Evolutionary conservation across 2,113 vertebrate species (phyloP).

Genomic region (Rhinogobius similis): DNA sequence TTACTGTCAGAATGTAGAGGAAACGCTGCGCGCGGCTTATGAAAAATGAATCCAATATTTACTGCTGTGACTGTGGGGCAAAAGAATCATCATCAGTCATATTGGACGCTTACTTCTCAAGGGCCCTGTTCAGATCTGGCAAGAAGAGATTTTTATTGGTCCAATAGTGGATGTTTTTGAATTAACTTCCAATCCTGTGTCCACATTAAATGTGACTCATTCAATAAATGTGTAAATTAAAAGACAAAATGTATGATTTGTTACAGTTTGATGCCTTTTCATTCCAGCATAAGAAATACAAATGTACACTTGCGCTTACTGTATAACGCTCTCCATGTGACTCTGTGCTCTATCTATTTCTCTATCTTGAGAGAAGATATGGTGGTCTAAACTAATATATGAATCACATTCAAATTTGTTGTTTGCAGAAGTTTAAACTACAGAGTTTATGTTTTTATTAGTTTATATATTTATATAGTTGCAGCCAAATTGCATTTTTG

Average conservation of each 20-base stretch:
- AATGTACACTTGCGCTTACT: background rate
- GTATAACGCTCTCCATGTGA: too few relatives aligned
- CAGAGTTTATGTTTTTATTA: too few relatives aligned
- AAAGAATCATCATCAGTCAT: slow-evolving; percentile 14
- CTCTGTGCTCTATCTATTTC: too few relatives aligned
- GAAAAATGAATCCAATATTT: slow-evolving; percentile 15
- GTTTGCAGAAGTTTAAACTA: too few relatives aligned
- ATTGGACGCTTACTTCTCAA: slow-evolving; percentile 5
- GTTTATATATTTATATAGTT: too few relatives aligned
- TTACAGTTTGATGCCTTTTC: background rate
- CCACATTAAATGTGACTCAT: background rate
- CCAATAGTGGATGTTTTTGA: background rate
- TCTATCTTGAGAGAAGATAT: too few relatives aligned
- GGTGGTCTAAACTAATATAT: too few relatives aligned
- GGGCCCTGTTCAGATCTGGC: background rate
- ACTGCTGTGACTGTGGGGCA: slow-evolving; percentile 11
- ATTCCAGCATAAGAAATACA: background rate
- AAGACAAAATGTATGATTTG: too few relatives aligned
- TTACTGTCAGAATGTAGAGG: slow-evolving; percentile 1
- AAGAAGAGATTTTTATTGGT: background rate
- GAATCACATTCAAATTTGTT: too few relatives aligned
- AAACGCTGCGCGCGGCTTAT: background rate
- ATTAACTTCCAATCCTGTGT: background rate
- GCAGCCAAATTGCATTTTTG: too few relatives aligned
- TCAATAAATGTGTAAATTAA: background rate